phyloP scores from a whole-genome alignment of 2,888 invertebrate species.

The Lasioglossum calceatum region DNA sequence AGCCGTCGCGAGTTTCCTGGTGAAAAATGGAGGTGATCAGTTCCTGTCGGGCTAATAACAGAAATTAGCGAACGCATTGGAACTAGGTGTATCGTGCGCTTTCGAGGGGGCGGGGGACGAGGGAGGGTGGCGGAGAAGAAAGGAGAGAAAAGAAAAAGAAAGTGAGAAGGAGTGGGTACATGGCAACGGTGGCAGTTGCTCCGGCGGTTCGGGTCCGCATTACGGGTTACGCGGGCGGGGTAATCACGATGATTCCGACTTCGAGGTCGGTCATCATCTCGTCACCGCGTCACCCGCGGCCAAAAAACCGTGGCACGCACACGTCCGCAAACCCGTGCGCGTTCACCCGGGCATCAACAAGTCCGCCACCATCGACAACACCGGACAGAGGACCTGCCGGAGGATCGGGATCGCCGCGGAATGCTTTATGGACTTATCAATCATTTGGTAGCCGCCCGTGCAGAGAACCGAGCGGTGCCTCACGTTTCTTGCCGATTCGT shows the following conservation, averaged over 20 bases:
- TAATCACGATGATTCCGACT: slow-evolving; percentile 83
- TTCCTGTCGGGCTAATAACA: slow-evolving; percentile 69
- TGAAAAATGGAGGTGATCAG: slow-evolving; percentile 55
- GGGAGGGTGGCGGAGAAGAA: slow-evolving; percentile 7
- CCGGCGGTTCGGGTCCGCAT: slow-evolving; percentile 76
- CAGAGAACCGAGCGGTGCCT: slow-evolving; percentile 57
- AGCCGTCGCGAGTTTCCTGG: slow-evolving; percentile 19
- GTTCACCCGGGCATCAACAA: slow-evolving; percentile 46
- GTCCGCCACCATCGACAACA: slow-evolving; percentile 52
- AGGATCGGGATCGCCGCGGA: slow-evolving; percentile 36
- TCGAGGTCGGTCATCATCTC: slow-evolving; percentile 83
- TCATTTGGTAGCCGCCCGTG: slow-evolving; percentile 82
- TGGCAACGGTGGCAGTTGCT: slow-evolving; percentile 82
- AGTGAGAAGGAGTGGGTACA: slow-evolving; percentile 23
- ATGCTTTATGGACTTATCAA: slow-evolving; percentile 84
- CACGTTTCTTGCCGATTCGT: slow-evolving; percentile 64
- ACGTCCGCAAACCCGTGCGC: slow-evolving; percentile 43
- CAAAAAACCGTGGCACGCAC: slow-evolving; percentile 73
- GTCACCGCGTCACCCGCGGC: slow-evolving; percentile 84
- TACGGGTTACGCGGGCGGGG: slow-evolving; percentile 81
- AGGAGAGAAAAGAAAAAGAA: slow-evolving; percentile 23
- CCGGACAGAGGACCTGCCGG: slow-evolving; percentile 31
- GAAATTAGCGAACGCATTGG: slow-evolving; percentile 56
- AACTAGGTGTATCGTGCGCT: slow-evolving; percentile 33
- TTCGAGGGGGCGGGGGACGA: slow-evolving; percentile 5